phyloP scores from a whole-genome alignment of 2,888 invertebrate genomes.

The Pediacus dermestoides region DNA sequence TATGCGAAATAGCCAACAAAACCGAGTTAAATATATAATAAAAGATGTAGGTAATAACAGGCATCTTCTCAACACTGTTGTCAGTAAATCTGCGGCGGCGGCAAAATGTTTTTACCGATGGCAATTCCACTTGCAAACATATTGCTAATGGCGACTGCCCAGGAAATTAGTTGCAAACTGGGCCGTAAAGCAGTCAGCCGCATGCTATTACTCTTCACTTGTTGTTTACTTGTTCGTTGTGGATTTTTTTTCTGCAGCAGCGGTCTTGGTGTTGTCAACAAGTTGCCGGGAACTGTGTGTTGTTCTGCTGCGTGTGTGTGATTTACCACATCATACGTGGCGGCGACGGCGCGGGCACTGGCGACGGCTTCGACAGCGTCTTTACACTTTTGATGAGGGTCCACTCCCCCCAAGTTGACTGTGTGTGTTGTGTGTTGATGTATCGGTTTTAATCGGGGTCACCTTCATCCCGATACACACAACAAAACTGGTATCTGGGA shows the following conservation, averaged over 20 bases:
- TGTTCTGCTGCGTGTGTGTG: constrained; percentile 13
- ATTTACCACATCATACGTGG: constrained; percentile 17
- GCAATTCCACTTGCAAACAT: constrained; percentile 7
- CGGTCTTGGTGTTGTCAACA: constrained; percentile 15
- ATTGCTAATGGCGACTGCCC: constrained; percentile 10
- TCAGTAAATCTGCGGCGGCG: constrained; percentile 8
- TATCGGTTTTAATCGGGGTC: too few species aligned
- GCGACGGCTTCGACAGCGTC: constrained; percentile 14
- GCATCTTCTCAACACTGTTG: too few species aligned
- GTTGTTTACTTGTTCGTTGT: constrained; percentile 10
- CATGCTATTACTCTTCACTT: constrained; percentile 12
- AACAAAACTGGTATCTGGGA: too few species aligned
- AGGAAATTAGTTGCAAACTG: constrained; percentile 10
- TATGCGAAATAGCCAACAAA: too few species aligned
- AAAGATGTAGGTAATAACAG: too few species aligned
- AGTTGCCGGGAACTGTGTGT: constrained; percentile 15
- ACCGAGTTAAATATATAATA: too few species aligned
- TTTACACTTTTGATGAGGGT: constrained; percentile 15
- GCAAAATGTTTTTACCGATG: constrained; percentile 10
- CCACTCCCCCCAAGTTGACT: constrained; percentile 1
- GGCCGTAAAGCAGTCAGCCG: constrained; percentile 10
- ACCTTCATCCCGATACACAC: too few species aligned
- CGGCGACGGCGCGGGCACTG: constrained; percentile 8
- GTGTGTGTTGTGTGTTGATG: constrained; percentile 6
- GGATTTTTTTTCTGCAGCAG: constrained; percentile 8